phyloP scores from a whole-genome alignment of 2,113 vertebrate species.

The Anolis carolinensis region DNA sequence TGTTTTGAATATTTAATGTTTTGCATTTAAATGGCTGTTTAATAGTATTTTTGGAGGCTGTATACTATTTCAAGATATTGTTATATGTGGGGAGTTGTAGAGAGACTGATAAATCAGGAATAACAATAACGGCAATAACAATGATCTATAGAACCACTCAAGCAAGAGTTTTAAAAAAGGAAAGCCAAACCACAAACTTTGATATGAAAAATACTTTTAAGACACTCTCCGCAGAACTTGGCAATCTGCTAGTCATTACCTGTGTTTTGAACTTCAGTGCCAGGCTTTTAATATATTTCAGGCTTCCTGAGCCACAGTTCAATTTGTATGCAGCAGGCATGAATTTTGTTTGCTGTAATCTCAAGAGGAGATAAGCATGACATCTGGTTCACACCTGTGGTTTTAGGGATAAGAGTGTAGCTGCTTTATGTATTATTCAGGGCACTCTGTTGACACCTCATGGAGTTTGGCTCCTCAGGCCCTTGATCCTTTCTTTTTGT shows the following conservation, averaged over 20 bases:
- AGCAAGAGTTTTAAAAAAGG: background rate
- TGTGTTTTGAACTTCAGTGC: constrained; percentile 73
- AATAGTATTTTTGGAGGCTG: too few species aligned
- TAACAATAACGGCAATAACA: background rate
- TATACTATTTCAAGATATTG: too few species aligned
- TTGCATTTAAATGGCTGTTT: too few species aligned
- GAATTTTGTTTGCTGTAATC: constrained; percentile 73
- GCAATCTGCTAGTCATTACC: constrained; percentile 76
- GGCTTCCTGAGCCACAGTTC: constrained; percentile 65
- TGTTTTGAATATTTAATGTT: too few species aligned
- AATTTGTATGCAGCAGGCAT: constrained; percentile 73
- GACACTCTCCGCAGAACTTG: constrained; percentile 68
- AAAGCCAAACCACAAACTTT: background rate
- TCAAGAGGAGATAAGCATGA: constrained; percentile 75
- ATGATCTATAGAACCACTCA: background rate
- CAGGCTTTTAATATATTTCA: constrained; percentile 70
- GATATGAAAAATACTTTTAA: constrained; percentile 28
- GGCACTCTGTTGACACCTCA: constrained; percentile 38
- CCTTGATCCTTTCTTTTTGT: constrained; percentile 56
- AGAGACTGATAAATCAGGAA: too few species aligned
- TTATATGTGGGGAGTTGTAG: too few species aligned
- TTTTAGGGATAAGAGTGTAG: constrained; percentile 68
- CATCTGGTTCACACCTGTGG: constrained; percentile 77
- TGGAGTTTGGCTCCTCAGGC: constrained; percentile 65
- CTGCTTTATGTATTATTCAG: constrained; percentile 69